Evolutionary conservation across 2,797 vertebrate genomes (phyloP).

Genomic region (Gouania willdenowi): DNA sequence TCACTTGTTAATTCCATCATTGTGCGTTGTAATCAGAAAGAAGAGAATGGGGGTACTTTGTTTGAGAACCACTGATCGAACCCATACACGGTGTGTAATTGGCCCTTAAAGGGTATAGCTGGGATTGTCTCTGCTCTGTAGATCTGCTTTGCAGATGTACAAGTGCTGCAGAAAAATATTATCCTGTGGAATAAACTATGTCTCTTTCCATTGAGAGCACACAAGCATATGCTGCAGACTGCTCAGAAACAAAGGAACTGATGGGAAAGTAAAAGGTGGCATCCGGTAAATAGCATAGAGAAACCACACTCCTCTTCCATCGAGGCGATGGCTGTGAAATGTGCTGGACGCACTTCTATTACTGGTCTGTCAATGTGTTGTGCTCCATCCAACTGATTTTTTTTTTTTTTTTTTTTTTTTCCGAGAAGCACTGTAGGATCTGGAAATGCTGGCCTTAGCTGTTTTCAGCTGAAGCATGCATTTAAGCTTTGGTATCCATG

Average conservation of each 20-base stretch:
- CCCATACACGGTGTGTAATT: too few relatives aligned
- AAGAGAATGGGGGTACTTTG: too few relatives aligned
- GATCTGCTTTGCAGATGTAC: constrained; percentile 27
- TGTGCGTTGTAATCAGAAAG: too few relatives aligned
- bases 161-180: constrained; percentile 19
- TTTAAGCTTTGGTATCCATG: constrained; percentile 57
- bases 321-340: constrained; percentile 38
- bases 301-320: constrained; percentile 22
- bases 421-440: constrained; percentile 48
- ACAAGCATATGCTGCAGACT: constrained; percentile 33
- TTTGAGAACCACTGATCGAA: too few relatives aligned
- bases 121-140: constrained; percentile 20
- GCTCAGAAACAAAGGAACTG: constrained; percentile 2
- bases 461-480: constrained; percentile 55
- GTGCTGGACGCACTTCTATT: constrained; percentile 40
- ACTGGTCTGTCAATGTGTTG: constrained; percentile 19
- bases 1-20: too few relatives aligned
- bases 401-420: constrained; percentile 9
- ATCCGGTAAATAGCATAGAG: constrained; percentile 10
- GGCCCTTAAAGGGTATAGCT: too few relatives aligned
- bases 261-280: constrained; percentile 22
- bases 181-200: constrained; percentile 26
- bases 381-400: constrained; percentile 20
- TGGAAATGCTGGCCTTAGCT: constrained; percentile 56
- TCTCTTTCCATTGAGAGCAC: constrained; percentile 23